phyloP scores from a whole-genome alignment of 2,113 vertebrate species.

The Charina bottae region DNA sequence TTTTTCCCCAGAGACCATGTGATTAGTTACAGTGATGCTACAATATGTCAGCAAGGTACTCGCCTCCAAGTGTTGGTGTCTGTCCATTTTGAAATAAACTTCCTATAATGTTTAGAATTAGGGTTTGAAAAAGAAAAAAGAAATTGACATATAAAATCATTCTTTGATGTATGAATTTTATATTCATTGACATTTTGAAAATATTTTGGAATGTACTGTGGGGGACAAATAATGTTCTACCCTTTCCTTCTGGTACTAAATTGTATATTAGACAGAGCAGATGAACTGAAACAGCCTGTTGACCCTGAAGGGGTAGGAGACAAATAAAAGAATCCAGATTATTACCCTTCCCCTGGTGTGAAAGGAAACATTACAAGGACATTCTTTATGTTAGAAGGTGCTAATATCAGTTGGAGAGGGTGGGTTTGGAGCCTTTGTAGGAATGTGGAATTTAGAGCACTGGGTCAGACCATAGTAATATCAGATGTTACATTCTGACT shows the following conservation, averaged over 20 bases:
- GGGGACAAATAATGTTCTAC: background rate
- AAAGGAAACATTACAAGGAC: background rate
- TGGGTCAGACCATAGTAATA: background rate
- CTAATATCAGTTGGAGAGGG: background rate
- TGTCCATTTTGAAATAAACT: background rate
- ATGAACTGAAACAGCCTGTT: background rate
- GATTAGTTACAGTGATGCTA: background rate
- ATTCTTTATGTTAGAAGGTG: background rate
- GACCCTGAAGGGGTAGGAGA: background rate
- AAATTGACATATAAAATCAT: background rate
- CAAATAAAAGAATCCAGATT: background rate
- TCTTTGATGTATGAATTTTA: background rate
- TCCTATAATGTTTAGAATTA: background rate
- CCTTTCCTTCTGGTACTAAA: background rate
- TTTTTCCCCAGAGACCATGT: background rate
- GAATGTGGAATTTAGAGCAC: background rate
- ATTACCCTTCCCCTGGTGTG: background rate
- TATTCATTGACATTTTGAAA: background rate
- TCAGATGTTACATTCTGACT: background rate
- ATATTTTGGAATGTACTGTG: background rate
- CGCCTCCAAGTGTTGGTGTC: background rate
- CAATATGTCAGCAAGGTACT: background rate
- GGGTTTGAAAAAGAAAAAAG: background rate
- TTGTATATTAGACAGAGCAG: background rate
- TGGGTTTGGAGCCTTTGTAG: background rate